A percentile compares a stretch with the other conserved stretches of the same genome.
Conservation (phyloP, 2,888 invertebrate species). For the Synergus itoensis region DNA sequence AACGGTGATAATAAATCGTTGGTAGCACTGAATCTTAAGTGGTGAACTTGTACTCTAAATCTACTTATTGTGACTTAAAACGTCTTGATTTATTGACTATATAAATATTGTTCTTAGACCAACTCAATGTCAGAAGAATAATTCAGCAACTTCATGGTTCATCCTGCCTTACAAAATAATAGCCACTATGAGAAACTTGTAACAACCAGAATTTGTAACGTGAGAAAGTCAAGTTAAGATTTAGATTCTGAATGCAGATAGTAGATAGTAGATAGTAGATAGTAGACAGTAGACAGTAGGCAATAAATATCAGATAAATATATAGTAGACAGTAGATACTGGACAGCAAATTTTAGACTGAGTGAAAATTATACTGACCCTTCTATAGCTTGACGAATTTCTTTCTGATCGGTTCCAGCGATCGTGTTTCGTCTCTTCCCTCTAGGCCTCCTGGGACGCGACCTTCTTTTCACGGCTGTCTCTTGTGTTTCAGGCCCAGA, state of each 20-base stretch:
- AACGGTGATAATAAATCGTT: conserved; percentile 73
- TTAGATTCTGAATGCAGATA: background rate
- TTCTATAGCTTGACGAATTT: conserved; percentile 91
- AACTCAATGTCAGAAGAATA: conserved; percentile 9
- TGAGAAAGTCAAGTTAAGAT: conserved; percentile 1
- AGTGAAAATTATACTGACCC: conserved; percentile 82
- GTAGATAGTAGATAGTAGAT: background rate
- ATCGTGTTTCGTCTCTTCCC: conserved; percentile 94
- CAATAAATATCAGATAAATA: background rate
- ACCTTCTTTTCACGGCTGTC: conserved; percentile 82
- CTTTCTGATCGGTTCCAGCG: conserved; percentile 93
- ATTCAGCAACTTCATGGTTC: background rate
- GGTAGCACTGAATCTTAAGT: conserved; percentile 27
- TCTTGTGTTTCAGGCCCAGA: conserved; percentile 73
- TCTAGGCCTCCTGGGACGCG: conserved; percentile 86
- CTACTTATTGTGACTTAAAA: conserved; percentile 22
- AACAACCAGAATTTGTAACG: background rate
- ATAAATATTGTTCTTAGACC: conserved; percentile 13
- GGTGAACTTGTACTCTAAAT: conserved; percentile 17
- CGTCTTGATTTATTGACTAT: conserved; percentile 27
- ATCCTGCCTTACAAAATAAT: background rate
- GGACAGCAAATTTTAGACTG: background rate
- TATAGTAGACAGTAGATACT: background rate
- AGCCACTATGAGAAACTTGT: background rate
- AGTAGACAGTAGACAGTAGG: background rate